Conservation (phyloP, 2,797 vertebrate genomes). For the Orestias chungarensis region DNA sequence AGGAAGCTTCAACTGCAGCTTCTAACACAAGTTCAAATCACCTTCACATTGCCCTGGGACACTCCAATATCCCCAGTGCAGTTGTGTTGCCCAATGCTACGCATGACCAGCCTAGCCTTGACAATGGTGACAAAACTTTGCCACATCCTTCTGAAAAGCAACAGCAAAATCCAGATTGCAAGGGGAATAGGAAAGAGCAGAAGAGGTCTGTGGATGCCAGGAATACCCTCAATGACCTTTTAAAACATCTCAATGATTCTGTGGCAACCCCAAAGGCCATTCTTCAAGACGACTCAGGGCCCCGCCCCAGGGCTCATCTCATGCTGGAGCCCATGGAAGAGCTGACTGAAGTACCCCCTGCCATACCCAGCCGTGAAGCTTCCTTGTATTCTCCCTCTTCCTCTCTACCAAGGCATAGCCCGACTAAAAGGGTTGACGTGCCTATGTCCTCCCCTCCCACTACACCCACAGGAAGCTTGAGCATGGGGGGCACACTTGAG, state of each 20-base stretch:
- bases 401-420: constrained; percentile 94
- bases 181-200: constrained; percentile 89
- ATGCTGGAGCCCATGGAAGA: constrained; percentile 94
- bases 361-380: constrained; percentile 94
- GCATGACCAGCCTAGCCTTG: constrained; percentile 88
- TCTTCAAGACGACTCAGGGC: constrained; percentile 86
- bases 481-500: constrained; percentile 89
- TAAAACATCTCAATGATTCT: constrained; percentile 94
- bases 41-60: constrained; percentile 85
- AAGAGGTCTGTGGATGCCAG: constrained; percentile 94
- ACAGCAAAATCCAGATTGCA: constrained; percentile 84
- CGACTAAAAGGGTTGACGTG: constrained; percentile 96
- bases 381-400: constrained; percentile 97
- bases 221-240: constrained; percentile 95
- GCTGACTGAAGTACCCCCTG: constrained; percentile 92
- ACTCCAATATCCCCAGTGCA: constrained; percentile 95
- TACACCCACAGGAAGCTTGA: constrained; percentile 87
- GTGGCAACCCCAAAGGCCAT: constrained; percentile 87
- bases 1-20: constrained; percentile 89
- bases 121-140: constrained; percentile 86
- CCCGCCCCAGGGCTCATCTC: constrained; percentile 89
- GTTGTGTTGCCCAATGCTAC: constrained; percentile 98
- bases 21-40: constrained; percentile 58
- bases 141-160: constrained; percentile 87
- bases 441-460: constrained; percentile 88